Conservation (phyloP, 2,888 invertebrate genomes). For the Pristionchus entomophagus region DNA sequence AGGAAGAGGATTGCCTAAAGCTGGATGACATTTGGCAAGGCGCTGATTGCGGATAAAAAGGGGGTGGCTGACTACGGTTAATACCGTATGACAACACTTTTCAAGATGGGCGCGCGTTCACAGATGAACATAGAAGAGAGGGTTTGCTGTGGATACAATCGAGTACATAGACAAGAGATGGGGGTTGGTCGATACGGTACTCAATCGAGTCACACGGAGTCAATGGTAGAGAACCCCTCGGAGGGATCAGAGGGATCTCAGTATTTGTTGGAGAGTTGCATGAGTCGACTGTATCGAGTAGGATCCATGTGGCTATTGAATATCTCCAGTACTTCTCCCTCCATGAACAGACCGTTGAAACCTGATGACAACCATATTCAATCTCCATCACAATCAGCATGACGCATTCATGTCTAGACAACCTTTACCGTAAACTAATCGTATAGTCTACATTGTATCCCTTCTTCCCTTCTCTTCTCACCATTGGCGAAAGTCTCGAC, state of each 20-base stretch:
- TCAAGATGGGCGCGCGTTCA: conserved; percentile 29
- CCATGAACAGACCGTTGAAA: not conserved
- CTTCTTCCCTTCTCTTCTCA: not conserved
- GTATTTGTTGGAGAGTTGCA: not conserved
- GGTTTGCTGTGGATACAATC: not conserved
- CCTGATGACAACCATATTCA: not conserved
- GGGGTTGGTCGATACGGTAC: not conserved
- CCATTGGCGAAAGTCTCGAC: conserved; percentile 38
- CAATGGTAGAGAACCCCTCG: too few species aligned
- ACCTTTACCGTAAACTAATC: too few species aligned
- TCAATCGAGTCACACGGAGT: too few species aligned
- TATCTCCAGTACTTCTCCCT: not conserved
- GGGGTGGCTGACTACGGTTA: conserved; percentile 29
- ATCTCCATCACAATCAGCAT: not conserved
- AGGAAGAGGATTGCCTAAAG: conserved; percentile 22
- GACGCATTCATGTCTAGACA: too few species aligned
- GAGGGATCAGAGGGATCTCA: not conserved
- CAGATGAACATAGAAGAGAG: not conserved
- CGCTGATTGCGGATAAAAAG: not conserved
- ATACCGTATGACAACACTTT: conserved; percentile 34
- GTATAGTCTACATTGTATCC: too few species aligned
- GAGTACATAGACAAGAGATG: not conserved
- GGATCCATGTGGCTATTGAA: not conserved
- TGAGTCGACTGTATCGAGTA: not conserved
- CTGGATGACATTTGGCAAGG: conserved; percentile 40